phyloP scores from a whole-genome alignment of 2,113 vertebrate species.

The Macquaria ambigua region DNA sequence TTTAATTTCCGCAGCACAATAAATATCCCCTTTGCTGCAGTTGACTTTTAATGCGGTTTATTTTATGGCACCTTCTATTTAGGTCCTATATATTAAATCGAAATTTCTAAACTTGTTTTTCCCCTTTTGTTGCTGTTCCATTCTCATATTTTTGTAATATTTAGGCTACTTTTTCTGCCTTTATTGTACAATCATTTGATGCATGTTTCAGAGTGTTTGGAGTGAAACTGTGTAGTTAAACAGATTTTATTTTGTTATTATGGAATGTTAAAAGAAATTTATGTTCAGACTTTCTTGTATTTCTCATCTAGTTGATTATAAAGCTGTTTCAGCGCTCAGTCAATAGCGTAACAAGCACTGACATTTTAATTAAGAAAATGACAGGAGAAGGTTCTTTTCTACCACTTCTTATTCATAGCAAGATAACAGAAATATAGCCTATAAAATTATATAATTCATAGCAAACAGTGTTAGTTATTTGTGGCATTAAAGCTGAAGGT shows the following conservation, averaged over 20 bases:
- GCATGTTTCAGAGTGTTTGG: neutral
- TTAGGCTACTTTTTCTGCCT: neutral
- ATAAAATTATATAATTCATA: neutral
- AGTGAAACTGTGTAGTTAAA: neutral
- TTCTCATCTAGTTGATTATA: neutral
- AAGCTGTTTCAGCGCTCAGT: neutral
- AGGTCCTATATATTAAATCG: neutral
- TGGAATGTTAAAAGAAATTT: neutral
- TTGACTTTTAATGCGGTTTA: neutral
- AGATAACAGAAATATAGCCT: neutral
- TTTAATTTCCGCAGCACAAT: constrained; percentile 43
- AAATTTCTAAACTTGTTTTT: neutral
- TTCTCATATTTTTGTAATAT: neutral
- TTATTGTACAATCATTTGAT: neutral
- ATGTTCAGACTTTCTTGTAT: neutral
- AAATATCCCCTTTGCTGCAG: neutral
- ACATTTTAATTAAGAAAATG: neutral
- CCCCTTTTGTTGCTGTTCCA: too few species aligned
- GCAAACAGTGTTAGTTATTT: neutral
- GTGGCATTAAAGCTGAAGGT: neutral
- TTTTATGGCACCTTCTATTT: neutral
- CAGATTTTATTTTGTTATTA: neutral
- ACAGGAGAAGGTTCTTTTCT: neutral
- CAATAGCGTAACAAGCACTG: neutral
- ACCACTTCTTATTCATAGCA: neutral